Evolutionary conservation across 1,140 invertebrate genomes (phyloP).

Genomic region (Pachyrhynchus sulphureomaculatus): DNA sequence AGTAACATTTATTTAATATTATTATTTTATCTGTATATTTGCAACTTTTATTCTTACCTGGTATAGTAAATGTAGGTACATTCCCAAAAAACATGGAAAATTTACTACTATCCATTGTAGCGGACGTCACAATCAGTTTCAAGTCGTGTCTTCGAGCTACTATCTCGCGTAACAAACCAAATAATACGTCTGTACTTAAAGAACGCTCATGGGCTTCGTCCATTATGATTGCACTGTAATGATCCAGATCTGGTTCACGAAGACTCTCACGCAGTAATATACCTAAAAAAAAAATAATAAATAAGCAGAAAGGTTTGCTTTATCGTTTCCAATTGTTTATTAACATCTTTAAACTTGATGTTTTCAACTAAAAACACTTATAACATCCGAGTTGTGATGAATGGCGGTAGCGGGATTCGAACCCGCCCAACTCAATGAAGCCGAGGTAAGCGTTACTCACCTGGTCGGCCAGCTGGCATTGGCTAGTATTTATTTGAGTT

Average conservation of each 20-base stretch:
- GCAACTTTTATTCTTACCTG: slow-evolving; percentile 67
- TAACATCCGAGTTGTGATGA: too few relatives aligned
- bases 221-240: slow-evolving; percentile 97
- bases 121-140: slow-evolving; percentile 98
- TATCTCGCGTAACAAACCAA: slow-evolving; percentile 94
- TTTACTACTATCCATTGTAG: slow-evolving; percentile 98
- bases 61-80: slow-evolving; percentile 95
- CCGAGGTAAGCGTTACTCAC: too few relatives aligned
- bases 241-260: slow-evolving; percentile 90
- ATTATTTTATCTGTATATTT: too few relatives aligned
- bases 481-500: too few relatives aligned
- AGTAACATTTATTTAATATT: too few relatives aligned
- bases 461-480: too few relatives aligned
- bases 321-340: too few relatives aligned
- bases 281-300: slow-evolving; percentile 31
- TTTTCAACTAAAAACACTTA: too few relatives aligned
- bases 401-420: too few relatives aligned
- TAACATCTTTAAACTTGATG: too few relatives aligned
- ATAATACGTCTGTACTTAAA: slow-evolving; percentile 96
- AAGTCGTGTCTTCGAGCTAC: slow-evolving; percentile 91
- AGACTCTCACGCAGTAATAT: slow-evolving; percentile 94
- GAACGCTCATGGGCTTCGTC: slow-evolving; percentile 99
- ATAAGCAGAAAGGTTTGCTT: too few relatives aligned
- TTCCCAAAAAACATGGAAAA: slow-evolving; percentile 99
- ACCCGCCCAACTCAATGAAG: too few relatives aligned